phyloP scores from a whole-genome alignment of 2,797 vertebrate species.

The Melanotaenia boesemani region DNA sequence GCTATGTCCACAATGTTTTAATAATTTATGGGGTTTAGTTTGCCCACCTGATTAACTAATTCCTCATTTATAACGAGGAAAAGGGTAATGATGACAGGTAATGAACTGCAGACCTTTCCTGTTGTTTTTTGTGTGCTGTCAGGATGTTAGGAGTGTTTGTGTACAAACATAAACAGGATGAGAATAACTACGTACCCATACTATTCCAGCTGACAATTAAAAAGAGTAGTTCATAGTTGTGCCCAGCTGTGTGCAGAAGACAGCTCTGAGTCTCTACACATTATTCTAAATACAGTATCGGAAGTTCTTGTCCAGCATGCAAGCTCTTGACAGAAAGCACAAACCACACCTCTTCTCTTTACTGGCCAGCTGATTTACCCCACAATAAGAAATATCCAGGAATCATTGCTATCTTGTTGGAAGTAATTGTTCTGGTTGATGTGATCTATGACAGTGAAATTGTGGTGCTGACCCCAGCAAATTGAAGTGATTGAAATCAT shows the following conservation, averaged over 20 bases:
- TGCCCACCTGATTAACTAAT: not conserved
- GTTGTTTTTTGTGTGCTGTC: not conserved
- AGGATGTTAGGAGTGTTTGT: not conserved
- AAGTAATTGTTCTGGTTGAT: no score
- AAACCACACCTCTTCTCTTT: no score
- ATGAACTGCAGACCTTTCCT: slow-evolving; percentile 8
- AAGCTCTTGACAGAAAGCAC: no score
- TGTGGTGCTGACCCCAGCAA: no score
- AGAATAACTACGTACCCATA: not conserved
- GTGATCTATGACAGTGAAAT: no score
- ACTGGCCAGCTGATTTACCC: no score
- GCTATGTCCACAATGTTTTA: no score
- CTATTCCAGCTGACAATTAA: not conserved
- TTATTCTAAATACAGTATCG: no score
- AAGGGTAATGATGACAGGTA: slow-evolving; percentile 4
- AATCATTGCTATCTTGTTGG: no score
- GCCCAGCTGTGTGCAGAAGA: not conserved
- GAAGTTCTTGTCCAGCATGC: no score
- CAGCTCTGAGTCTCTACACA: not conserved
- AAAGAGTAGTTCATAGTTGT: not conserved
- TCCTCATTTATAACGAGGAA: not conserved
- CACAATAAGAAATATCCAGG: no score
- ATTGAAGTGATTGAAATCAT: not conserved
- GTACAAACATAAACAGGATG: not conserved
- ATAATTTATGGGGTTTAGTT: slow-evolving; percentile 11